Base-by-base conservation (phyloP, 37 sponge, comb jelly and placozoan species). In the Ephydatia muelleri region DNA sequence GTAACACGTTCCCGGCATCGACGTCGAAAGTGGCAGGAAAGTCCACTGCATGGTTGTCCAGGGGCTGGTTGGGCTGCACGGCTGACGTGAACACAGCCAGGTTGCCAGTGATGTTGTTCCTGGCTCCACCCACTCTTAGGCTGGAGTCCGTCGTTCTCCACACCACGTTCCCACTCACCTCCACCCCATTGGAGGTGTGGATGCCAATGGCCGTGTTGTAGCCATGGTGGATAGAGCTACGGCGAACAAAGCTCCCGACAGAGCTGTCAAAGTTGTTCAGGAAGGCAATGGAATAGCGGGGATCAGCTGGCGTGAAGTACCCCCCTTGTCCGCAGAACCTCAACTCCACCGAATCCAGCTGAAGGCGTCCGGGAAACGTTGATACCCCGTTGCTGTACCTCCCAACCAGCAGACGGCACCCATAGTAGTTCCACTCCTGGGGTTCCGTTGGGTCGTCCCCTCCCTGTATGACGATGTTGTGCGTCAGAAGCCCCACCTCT, bases 1-100 rank as follows among this genome's bases (percentile, higher is more conserved):
- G 70, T 4, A 93, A 80, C 13, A 19, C 39, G 67, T 96, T 87
- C 5, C 79, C 79, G 26, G 81, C 84, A 82, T 91, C 87, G 4
- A 93, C 77, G 47, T 96, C 97, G 88, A 84, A 96, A 0, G 86
- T 88, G 39, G 97, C 97, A 28, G 97, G 94, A 40, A 88, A 96
- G 81, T 96, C 97, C 34, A 93, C 94, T 16, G 94, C 91, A 79
- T 96, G 96, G 23, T 93, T 90, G 68, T 96, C 96, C 23, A 19
- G 72, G 1, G 94, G 94, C 21, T 38, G 57, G 73, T 86, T 92
- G 13, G 90, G 94, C 66, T 88, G 91, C 3, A 96, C 80, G 8
- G 94, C 88, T 34, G 92, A 75, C 13, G 92, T 91, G 43, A 93
- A 43, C 28, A 96, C 72, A 5, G 88, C 94, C 26, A 96, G 77